Percentiles rank a stretch among this genome's conserved stretches.
Conservation (phyloP, 2,888 invertebrate species). For the Netelia fuscicornis region DNA sequence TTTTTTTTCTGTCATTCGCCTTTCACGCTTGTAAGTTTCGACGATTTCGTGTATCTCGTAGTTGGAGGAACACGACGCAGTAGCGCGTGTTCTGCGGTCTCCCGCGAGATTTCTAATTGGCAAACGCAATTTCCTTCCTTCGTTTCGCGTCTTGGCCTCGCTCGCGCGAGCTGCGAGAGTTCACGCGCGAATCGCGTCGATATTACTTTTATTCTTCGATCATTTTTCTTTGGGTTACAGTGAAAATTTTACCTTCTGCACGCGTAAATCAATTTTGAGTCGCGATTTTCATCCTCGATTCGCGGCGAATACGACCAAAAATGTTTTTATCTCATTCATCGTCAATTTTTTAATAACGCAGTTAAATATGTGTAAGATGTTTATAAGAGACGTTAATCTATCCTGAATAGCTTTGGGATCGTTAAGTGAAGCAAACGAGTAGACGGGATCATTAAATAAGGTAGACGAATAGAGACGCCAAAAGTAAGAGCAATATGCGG, state of each 20-base stretch:
- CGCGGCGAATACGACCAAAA: constrained; percentile 27
- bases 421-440: too few relatives aligned
- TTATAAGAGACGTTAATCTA: too few relatives aligned
- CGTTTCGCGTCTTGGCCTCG: constrained; percentile 69
- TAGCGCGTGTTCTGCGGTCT: constrained; percentile 69
- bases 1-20: not conserved
- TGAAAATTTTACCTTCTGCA: constrained; percentile 27
- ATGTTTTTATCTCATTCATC: constrained; percentile 46
- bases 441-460: too few relatives aligned
- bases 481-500: too few relatives aligned
- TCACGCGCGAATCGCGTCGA: constrained; percentile 43
- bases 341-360: not conserved
- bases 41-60: constrained; percentile 47
- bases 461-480: too few relatives aligned
- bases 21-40: constrained; percentile 12
- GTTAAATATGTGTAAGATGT: not conserved
- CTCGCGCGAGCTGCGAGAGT: constrained; percentile 50
- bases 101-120: constrained; percentile 76
- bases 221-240: constrained; percentile 18
- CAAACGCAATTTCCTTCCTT: constrained; percentile 77
- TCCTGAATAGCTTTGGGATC: too few relatives aligned
- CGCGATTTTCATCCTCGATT: constrained; percentile 26
- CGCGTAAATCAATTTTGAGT: not conserved
- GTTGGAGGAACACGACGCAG: constrained; percentile 66
- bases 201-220: constrained; percentile 46